Evolutionary conservation across 2,888 invertebrate species (phyloP), one percentile per base, ranked within the genome.

Genomic region (Xanthorhoe spadicearia): DNA sequence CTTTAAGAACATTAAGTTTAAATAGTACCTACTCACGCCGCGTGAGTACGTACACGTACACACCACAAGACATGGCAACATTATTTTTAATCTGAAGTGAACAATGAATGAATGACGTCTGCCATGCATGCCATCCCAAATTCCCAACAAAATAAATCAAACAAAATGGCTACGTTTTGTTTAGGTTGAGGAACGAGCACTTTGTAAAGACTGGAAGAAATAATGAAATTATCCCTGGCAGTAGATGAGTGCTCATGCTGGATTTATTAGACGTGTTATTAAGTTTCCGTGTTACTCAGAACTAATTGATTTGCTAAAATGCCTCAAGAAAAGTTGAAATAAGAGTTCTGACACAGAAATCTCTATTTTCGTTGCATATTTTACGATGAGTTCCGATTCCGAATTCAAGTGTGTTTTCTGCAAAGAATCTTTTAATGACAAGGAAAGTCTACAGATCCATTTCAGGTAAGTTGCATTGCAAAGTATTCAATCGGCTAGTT

Each of bases 391-490:
- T 82, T 83, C 88, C 56, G 78, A 80, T n/a, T n/a, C n/a, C 78
- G 88, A 83, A 74, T 89, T 87, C 65, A 88, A 87, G 63, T 95
- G 95, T 81, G 90, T 95, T 71, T 90, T 95, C 75, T 95, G 95
- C 78, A 92, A 94, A 74, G 91, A 94, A 65, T 85, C 86, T 69
- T 92, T 95, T 73, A 87, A 89, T 61, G 90, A 90, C 70, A 95
- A 94, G 81, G 94, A 94, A 81, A 93, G 92, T 59, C 84, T 95
- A 69, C 94, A 94, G 80, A 92, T 93, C 72, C 95, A 95, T 86
- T 95, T 95, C 83, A 94, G 95, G 95, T 95, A 87, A 76, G 43
- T 10, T 17, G 19, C 13, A 50, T 19, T 50, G 2, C 2, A 18
- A 17, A 51, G 0, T 28, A 28, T 48, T 6, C 28, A 17, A n/a